A percentile compares a stretch with the other conserved stretches of the same genome.
Evolutionary conservation across 2,113 vertebrate genomes (phyloP).

Genomic region (Barnardius zonarius): DNA sequence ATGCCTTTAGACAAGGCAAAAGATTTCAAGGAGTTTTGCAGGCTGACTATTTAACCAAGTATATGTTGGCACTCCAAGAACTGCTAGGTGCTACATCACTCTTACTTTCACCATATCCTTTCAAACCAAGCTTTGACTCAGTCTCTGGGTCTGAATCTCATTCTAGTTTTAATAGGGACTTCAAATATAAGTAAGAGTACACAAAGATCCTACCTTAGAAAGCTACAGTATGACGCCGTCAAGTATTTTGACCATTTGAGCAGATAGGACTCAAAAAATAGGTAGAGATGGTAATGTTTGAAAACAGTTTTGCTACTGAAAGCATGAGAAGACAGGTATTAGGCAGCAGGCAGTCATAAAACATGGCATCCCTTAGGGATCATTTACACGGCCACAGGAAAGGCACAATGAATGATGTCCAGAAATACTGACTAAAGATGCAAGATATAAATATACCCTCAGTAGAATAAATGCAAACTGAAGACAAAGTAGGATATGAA

Average conservation of each 20-base stretch:
- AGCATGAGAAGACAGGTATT: not conserved
- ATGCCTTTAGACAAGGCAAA: not conserved
- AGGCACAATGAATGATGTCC: not conserved
- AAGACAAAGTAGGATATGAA: not conserved
- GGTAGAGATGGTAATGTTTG: not conserved
- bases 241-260: not conserved
- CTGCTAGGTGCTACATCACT: not conserved
- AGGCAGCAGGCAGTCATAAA: not conserved
- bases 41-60: not conserved
- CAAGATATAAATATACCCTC: not conserved
- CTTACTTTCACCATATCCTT: not conserved
- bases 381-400: not conserved
- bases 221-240: not conserved
- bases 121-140: not conserved
- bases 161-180: not conserved
- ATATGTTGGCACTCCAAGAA: not conserved
- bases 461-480: not conserved
- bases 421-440: not conserved
- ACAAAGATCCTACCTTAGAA: not conserved
- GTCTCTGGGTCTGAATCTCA: not conserved
- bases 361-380: not conserved
- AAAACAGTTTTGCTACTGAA: not conserved
- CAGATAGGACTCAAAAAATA: not conserved
- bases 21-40: not conserved
- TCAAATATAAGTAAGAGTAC: not conserved